Evolutionary conservation across 2,113 vertebrate genomes (phyloP), one percentile per base, ranked within the genome.

Genomic region (Tyto alba): DNA sequence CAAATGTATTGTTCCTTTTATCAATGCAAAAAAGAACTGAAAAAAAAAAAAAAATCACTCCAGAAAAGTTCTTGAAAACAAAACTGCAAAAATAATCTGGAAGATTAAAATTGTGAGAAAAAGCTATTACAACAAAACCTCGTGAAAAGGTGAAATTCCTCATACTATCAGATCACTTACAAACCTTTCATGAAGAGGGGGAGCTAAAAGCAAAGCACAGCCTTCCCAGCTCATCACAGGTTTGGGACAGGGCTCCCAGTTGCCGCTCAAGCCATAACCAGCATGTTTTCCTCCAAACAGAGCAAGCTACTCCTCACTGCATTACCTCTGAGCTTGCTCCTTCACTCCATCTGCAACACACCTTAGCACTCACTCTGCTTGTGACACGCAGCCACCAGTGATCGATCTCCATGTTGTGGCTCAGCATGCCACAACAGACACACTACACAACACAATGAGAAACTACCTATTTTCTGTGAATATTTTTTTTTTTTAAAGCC

Each of bases 201-300:
- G n/a, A 74, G 15, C 30, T 55, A 36, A 40, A 53, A 13, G 15
- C 68, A 32, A 62, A 56, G 53, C 34, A 27, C 16, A 67, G 45
- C 29, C 17, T 30, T 66, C 67, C 45, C 45, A 26, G 38, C 15
- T 52, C 23, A 30, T 45, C 34, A 10, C 1, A 0, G 5, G 0
- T 27, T 16, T 34, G 26, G 53, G 62, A 40, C 2, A 0, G 1
- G 0, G 45, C 40, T 75, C 47, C 38, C 67, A 66, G 75, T 20
- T 30, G 38, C 40, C 1, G 2, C 69, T 27, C 20, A 41, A 75
- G 55, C 25, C 4, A 0, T 30, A 32, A 55, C 29, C 55, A 47
- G 53, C 55, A 67, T 16, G 34, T 59, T 59, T 52, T 66, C 74
- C 74, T 59, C 34, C 19, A 21, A 53, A 34, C 16, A 59, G 38